phyloP scores from a whole-genome alignment of 30 jellyfish, hydroid and myxozoan genomes.

The Nemopilema nomurai region DNA sequence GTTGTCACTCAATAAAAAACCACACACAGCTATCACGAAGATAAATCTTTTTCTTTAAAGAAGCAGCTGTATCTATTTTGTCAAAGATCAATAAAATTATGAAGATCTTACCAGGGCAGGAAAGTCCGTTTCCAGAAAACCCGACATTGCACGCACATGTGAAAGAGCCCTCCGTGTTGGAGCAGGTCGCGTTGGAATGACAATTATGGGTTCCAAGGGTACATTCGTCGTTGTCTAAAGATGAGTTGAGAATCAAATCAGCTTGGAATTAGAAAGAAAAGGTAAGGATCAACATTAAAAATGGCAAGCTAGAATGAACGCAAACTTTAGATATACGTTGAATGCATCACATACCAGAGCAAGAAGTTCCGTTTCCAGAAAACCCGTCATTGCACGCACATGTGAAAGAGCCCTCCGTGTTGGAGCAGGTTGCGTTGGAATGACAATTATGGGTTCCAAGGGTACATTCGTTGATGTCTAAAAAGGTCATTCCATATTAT shows the following conservation, averaged over 20 bases:
- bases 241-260: no score
- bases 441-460: constrained; percentile 50
- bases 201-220: constrained; percentile 35
- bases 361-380: constrained; percentile 52
- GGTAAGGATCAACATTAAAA: no score
- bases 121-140: constrained; percentile 51
- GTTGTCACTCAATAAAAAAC: no score
- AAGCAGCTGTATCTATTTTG: no score
- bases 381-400: constrained; percentile 62
- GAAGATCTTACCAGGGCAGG: constrained; percentile 8
- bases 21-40: no score
- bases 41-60: no score
- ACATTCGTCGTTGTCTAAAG: constrained; percentile 56
- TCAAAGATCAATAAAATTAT: background rate
- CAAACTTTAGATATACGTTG: no score
- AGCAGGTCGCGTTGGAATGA: constrained; percentile 50
- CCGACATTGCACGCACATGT: constrained; percentile 59
- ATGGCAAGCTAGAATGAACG: no score
- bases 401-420: constrained; percentile 35
- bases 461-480: constrained; percentile 59
- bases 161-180: constrained; percentile 45
- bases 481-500: no score
- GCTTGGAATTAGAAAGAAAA: no score
- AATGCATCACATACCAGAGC: constrained; percentile 4
- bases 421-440: constrained; percentile 49